phyloP scores from a whole-genome alignment of 2,797 vertebrate species.

The Melanotaenia maccullochi region DNA sequence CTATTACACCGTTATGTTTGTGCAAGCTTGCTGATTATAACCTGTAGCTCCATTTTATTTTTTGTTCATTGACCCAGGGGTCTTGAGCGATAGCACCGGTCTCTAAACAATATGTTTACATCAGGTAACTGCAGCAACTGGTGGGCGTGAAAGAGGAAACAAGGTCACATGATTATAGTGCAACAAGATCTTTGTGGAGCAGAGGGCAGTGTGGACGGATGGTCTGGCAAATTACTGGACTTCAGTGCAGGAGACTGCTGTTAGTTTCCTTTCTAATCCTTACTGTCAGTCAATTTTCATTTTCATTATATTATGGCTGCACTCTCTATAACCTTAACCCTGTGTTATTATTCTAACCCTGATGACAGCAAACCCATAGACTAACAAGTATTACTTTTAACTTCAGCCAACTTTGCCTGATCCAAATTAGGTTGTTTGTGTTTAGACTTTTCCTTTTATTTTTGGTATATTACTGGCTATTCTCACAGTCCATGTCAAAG shows the following conservation, averaged over 20 bases:
- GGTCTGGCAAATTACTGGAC: not conserved
- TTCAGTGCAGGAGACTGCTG: not conserved
- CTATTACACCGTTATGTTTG: not conserved
- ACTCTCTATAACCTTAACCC: not conserved
- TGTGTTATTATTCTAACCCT: not conserved
- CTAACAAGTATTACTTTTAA: not conserved
- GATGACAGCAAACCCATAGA: not conserved
- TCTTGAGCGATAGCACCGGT: not conserved
- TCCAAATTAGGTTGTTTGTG: not conserved
- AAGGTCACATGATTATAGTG: slow-evolving; percentile 11
- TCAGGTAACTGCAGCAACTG: slow-evolving; percentile 1
- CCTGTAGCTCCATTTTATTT: slow-evolving; percentile 1
- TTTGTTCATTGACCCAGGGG: not conserved
- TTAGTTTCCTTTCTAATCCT: not conserved
- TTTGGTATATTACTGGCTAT: not conserved
- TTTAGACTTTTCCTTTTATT: not conserved
- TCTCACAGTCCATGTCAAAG: not conserved
- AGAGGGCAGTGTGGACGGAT: slow-evolving; percentile 4
- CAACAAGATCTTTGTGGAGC: slow-evolving; percentile 1
- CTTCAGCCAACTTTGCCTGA: not conserved
- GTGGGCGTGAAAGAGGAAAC: not conserved
- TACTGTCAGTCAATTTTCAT: not conserved
- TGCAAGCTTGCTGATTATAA: not conserved
- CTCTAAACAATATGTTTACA: not conserved
- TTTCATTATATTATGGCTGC: not conserved